phyloP scores from a whole-genome alignment of 2,888 invertebrate genomes.

The Protophormia terraenovae region DNA sequence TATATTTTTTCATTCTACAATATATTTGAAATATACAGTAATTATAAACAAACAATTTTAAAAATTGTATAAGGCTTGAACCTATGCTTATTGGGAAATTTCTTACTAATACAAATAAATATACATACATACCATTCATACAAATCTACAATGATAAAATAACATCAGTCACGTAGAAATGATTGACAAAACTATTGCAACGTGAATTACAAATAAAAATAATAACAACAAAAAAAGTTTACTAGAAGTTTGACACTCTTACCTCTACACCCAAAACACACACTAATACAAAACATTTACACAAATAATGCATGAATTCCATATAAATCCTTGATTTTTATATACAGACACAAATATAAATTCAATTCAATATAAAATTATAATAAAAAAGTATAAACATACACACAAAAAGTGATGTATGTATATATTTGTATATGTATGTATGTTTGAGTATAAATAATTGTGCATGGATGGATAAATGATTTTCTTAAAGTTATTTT shows the following conservation, averaged over 20 bases:
- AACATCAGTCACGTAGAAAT: constrained; percentile 67
- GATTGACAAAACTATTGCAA: constrained; percentile 68
- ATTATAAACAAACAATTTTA: too few species aligned
- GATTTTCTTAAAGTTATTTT: constrained; percentile 78
- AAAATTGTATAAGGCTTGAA: too few species aligned
- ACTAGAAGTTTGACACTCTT: constrained; percentile 34
- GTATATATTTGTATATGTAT: neutral
- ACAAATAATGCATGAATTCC: constrained; percentile 23
- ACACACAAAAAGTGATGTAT: neutral
- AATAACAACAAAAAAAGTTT: constrained; percentile 15
- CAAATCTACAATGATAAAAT: constrained; percentile 30
- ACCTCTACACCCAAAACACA: neutral
- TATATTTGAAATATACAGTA: too few species aligned
- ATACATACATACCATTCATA: neutral
- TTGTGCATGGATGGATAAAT: constrained; percentile 63
- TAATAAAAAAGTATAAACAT: neutral
- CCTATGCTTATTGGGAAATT: too few species aligned
- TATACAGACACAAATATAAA: constrained; percentile 31
- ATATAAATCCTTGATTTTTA: constrained; percentile 55
- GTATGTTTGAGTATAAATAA: constrained; percentile 38
- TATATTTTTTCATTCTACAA: too few species aligned
- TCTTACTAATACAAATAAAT: neutral
- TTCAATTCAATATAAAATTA: constrained; percentile 46
- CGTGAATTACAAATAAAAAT: constrained; percentile 51
- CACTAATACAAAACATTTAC: neutral